Evolutionary conservation across 2,888 invertebrate species (phyloP), one percentile per base, ranked within the genome.

Genomic region (Orchesella flavescens): DNA sequence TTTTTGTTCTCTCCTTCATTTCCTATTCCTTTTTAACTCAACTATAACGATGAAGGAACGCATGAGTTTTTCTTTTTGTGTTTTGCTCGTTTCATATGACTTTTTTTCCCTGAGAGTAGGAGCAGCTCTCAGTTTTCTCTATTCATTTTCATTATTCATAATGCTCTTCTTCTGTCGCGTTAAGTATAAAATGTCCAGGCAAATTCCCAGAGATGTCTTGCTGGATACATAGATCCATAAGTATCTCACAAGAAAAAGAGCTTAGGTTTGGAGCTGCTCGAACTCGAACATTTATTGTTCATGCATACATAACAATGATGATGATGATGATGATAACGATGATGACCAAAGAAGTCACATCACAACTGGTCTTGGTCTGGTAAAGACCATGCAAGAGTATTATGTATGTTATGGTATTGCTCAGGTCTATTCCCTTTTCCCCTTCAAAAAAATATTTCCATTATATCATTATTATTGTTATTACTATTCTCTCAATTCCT

Each of bases 61-160:
- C 34, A 34, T 34, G 34, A 2, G 3, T 34, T 34, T 34, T 34
- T 34, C 34, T 34, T 34, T 34, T 34, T 34, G 34, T 34, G n/a
- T n/a, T n/a, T 34, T 34, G 34, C 34, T 34, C 7, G 34, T 34
- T 34, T 34, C 34, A 34, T 34, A 34, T 7, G n/a, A n/a, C 7
- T 34, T 34, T 34, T 34, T 34, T 34, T 34, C 34, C 34, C 34
- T 34, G 34, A 34, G 34, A 2, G 2, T n/a, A n/a, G n/a, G n/a
- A 2, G 34, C 7, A 4, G 3, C 34, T 34, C 34, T 34, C 34
- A 49, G n/a, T 24, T 17, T 24, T 49, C 78, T 73, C 80, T 65
- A 80, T 80, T 80, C 80, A 80, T 80, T 80, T 80, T 80, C 80
- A 73, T 80, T 80, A 80, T 80, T 80, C 80, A 80, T 80, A 80